Conservation (phyloP, 2,113 vertebrate species). For the Oxyura jamaicensis region DNA sequence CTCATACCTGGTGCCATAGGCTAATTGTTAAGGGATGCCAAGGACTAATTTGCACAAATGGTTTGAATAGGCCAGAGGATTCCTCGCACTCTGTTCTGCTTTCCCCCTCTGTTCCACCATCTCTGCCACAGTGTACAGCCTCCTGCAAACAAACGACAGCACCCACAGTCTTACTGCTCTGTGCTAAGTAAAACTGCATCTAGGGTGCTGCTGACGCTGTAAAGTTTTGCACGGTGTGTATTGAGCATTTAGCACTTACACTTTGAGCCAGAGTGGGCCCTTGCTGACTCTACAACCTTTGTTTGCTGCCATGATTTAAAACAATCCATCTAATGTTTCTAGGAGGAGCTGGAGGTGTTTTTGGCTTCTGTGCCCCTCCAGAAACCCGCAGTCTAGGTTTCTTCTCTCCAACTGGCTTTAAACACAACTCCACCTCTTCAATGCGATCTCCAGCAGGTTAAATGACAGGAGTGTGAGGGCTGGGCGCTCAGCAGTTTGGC, state of each 20-base stretch:
- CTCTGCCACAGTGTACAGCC: background rate
- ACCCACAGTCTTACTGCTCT: background rate
- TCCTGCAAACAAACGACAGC: background rate
- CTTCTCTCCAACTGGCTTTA: slow-evolving; percentile 9
- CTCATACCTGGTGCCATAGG: background rate
- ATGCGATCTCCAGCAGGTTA: background rate
- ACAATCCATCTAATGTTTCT: background rate
- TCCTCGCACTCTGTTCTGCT: background rate
- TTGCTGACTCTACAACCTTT: background rate
- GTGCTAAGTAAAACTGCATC: background rate
- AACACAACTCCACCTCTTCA: background rate
- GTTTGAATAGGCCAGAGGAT: background rate
- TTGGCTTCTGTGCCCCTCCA: background rate
- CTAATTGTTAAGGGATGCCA: background rate
- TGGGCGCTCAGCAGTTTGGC: background rate
- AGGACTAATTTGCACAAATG: no score
- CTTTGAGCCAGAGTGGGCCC: background rate
- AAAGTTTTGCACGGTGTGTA: background rate
- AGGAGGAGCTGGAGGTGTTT: background rate
- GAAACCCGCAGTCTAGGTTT: background rate
- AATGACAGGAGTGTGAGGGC: background rate
- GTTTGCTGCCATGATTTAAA: background rate
- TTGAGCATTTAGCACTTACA: fast-evolving
- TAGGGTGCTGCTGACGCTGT: background rate
- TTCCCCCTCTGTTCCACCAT: background rate